Percentiles rank a stretch among this genome's conserved stretches.
These are phyloP conservation scores for Oeneis ivallda DNA, from an alignment of 2,888 invertebrate species.

Conservation along the genomic window DNA sequence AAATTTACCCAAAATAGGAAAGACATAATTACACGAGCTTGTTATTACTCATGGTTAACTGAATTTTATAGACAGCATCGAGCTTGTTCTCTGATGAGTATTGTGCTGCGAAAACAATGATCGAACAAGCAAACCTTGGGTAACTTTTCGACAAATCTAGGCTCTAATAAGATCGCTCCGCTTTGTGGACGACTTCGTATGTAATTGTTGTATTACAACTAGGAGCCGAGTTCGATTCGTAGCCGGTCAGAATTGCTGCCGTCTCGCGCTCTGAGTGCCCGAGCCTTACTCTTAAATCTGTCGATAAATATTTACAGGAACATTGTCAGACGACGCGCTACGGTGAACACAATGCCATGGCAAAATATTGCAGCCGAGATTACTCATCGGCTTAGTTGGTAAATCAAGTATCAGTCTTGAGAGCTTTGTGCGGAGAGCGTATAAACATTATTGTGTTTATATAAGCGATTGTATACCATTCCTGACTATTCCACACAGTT, in stretches of 20 bases:
- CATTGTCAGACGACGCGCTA: conserved; percentile 67
- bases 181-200: too few relatives aligned
- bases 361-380: conserved; percentile 63
- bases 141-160: too few relatives aligned
- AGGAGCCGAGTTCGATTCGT: neutral
- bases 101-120: too few relatives aligned
- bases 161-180: too few relatives aligned
- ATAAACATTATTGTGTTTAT: conserved; percentile 31
- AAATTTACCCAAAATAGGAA: too few relatives aligned
- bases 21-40: too few relatives aligned
- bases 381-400: conserved; percentile 51
- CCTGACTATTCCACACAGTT: neutral
- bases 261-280: neutral
- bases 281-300: conserved; percentile 54
- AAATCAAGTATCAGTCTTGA: conserved; percentile 35
- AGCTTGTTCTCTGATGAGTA: too few relatives aligned
- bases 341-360: conserved; percentile 67
- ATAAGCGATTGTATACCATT: conserved; percentile 11
- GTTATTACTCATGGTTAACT: too few relatives aligned
- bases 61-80: too few relatives aligned
- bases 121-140: too few relatives aligned
- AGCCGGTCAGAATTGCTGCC: neutral
- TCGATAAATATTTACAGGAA: conserved; percentile 73
- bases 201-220: too few relatives aligned
- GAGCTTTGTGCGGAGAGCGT: conserved; percentile 27